Conservation (phyloP, 2,113 vertebrate species). For the Muscicapa adusta region DNA sequence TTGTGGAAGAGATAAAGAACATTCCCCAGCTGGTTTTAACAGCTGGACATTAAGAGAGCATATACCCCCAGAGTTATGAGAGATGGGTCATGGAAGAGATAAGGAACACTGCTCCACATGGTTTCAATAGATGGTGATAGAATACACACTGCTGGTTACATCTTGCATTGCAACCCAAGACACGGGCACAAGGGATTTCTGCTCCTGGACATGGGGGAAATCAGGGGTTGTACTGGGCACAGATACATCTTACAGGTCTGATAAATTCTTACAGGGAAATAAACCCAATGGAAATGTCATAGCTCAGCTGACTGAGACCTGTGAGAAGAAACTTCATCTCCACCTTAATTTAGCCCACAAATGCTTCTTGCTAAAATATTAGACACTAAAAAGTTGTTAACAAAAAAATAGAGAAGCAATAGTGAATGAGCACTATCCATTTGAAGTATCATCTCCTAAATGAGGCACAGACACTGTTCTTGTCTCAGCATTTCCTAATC, state of each 20-base stretch:
- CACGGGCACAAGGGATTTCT: not conserved
- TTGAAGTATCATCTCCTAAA: not conserved
- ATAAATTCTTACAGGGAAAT: not conserved
- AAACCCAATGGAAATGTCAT: not conserved
- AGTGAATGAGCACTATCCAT: not conserved
- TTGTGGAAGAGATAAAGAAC: too few relatives aligned
- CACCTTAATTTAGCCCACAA: not conserved
- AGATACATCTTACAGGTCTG: not conserved
- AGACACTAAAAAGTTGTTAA: not conserved
- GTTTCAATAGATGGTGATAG: too few relatives aligned
- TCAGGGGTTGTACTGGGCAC: fast-evolving
- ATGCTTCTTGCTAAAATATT: not conserved
- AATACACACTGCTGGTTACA: too few relatives aligned
- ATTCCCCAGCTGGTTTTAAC: too few relatives aligned
- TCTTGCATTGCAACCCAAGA: too few relatives aligned
- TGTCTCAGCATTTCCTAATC: not conserved
- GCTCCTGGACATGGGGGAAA: fast-evolving
- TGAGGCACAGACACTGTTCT: not conserved
- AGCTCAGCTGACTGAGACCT: not conserved
- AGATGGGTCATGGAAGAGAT: too few relatives aligned
- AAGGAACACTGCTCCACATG: too few relatives aligned
- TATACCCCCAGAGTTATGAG: too few relatives aligned
- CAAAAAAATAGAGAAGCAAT: not conserved
- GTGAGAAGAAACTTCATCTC: not conserved
- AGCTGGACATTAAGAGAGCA: too few relatives aligned